These are phyloP conservation scores for Scylla paramamosain DNA, from an alignment of 1,140 invertebrate genomes.

Conservation along the genomic window DNA sequence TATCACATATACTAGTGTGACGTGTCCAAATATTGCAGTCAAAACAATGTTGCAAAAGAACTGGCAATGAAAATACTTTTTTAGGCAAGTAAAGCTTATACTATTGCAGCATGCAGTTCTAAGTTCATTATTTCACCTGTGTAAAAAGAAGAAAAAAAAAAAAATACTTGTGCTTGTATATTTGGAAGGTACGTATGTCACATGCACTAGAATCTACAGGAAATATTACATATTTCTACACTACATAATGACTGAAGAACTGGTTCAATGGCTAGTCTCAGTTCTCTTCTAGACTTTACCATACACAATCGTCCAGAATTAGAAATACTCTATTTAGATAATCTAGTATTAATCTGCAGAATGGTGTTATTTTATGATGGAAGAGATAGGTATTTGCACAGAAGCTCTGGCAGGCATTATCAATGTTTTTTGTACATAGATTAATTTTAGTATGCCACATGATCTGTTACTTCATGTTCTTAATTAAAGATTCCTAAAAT, in stretches of 20 bases:
- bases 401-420: conserved; percentile 47
- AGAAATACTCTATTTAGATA: conserved; percentile 62
- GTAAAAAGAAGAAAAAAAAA: neutral
- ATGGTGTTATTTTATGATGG: conserved; percentile 66
- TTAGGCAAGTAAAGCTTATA: neutral
- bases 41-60: neutral
- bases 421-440: conserved; percentile 57
- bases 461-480: conserved; percentile 61
- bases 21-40: neutral
- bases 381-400: conserved; percentile 65
- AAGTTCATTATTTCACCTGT: neutral
- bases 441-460: conserved; percentile 58
- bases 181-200: neutral
- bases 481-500: conserved; percentile 57
- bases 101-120: neutral
- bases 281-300: conserved; percentile 67
- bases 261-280: conserved; percentile 59
- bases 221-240: conserved; percentile 55
- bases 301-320: conserved; percentile 73
- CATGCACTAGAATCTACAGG: conserved; percentile 26
- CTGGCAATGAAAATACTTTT: neutral
- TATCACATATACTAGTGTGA: neutral
- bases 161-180: neutral
- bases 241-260: conserved; percentile 39
- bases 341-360: conserved; percentile 63